phyloP scores from a whole-genome alignment of 2,888 invertebrate genomes.

The Drosophila longiperda region DNA sequence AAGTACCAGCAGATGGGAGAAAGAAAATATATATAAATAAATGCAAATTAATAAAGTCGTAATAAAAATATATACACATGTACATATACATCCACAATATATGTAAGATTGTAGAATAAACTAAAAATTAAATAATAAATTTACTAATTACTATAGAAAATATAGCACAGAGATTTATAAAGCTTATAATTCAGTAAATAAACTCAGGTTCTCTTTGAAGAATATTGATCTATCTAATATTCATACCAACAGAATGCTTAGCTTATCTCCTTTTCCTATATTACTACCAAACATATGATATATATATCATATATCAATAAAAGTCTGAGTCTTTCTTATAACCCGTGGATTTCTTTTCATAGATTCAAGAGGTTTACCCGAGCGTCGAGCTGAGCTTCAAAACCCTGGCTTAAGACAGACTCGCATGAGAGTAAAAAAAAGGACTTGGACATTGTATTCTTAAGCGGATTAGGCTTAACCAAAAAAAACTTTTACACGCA shows the following conservation, averaged over 20 bases:
- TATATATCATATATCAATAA: neutral
- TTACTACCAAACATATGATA: neutral
- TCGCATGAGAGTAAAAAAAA: neutral
- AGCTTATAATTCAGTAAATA: neutral
- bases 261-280: no score
- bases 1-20: neutral
- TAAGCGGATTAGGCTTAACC: conserved; percentile 34
- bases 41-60: neutral
- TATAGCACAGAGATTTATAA: neutral
- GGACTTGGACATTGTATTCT: neutral
- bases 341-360: neutral
- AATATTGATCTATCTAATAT: no score
- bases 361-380: neutral
- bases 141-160: no score
- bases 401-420: neutral
- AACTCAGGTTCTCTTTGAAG: neutral
- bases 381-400: neutral
- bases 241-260: no score
- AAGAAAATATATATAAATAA: neutral
- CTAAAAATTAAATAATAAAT: no score
- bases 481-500: conserved; percentile 1
- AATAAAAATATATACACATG: neutral
- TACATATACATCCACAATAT: no score
- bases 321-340: neutral
- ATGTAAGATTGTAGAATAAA: no score